phyloP scores from a whole-genome alignment of 2,888 invertebrate species.

The Melanchra persicariae region DNA sequence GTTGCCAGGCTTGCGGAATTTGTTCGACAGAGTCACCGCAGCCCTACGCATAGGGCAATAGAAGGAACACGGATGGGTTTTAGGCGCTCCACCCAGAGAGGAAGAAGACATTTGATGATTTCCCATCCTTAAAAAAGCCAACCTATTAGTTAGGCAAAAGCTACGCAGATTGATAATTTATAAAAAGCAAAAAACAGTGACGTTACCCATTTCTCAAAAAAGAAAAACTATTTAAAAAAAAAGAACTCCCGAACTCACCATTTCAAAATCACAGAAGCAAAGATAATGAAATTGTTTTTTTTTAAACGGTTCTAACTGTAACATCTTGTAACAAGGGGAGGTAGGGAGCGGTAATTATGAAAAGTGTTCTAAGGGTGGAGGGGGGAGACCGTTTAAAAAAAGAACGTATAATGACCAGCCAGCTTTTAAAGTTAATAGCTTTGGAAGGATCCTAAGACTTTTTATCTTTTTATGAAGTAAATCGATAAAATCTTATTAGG shows the following conservation, averaged over 20 bases:
- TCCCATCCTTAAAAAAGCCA: no score
- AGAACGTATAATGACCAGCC: conserved; percentile 86
- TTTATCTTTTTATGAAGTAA: conserved; percentile 49
- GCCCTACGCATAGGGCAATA: no score
- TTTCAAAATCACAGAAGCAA: conserved; percentile 65
- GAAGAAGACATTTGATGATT: no score
- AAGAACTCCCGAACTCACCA: conserved; percentile 31
- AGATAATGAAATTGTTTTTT: conserved; percentile 80
- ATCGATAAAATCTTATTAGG: conserved; percentile 61
- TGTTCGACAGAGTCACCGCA: no score
- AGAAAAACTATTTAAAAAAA: conserved; percentile 19
- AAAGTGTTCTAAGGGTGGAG: conserved; percentile 85
- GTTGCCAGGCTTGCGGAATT: no score
- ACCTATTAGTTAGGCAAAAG: not conserved
- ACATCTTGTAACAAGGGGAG: conserved; percentile 86
- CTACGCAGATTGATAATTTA: no score
- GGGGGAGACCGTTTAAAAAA: conserved; percentile 86
- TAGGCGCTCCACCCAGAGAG: no score
- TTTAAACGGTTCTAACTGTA: conserved; percentile 74
- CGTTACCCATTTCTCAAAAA: not conserved
- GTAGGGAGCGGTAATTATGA: conserved; percentile 87
- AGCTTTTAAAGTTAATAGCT: conserved; percentile 89
- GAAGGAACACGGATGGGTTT: no score
- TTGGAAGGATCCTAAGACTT: conserved; percentile 79
- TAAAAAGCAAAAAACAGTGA: not conserved